A percentile compares a stretch with the other conserved stretches of the same genome.
These are phyloP conservation scores for Catharus bicknelli DNA, from an alignment of 2,113 vertebrate genomes.

Conservation along the genomic window DNA sequence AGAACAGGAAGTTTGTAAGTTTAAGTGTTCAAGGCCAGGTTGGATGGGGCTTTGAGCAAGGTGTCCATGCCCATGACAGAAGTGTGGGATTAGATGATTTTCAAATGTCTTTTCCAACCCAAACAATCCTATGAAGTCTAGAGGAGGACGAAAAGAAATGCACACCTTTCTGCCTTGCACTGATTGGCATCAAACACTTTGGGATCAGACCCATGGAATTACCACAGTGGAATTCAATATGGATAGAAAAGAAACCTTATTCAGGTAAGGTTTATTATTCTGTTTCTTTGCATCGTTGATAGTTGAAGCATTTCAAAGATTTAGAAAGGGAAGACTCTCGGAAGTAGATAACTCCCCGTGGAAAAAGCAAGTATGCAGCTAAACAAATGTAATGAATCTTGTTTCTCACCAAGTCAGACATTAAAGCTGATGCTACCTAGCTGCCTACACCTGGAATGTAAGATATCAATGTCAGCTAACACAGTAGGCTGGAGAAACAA, in stretches of 20 bases:
- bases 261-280: background rate
- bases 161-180: background rate
- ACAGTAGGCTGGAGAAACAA: background rate
- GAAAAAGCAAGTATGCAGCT: background rate
- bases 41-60: background rate
- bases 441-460: background rate
- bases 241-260: background rate
- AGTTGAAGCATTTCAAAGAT: background rate
- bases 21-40: background rate
- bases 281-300: background rate
- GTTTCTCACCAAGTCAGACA: background rate
- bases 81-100: background rate
- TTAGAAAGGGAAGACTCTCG: background rate
- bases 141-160: background rate
- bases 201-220: background rate
- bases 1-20: background rate
- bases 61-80: background rate
- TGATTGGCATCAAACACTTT: background rate
- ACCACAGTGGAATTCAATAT: background rate
- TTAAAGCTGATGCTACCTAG: background rate
- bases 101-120: background rate
- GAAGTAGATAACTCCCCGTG: background rate
- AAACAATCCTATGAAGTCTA: background rate
- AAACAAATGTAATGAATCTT: background rate
- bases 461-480: background rate